phyloP scores from a whole-genome alignment of 30 jellyfish, hydroid and myxozoan species.

The Chrysaora quinquecirrha region DNA sequence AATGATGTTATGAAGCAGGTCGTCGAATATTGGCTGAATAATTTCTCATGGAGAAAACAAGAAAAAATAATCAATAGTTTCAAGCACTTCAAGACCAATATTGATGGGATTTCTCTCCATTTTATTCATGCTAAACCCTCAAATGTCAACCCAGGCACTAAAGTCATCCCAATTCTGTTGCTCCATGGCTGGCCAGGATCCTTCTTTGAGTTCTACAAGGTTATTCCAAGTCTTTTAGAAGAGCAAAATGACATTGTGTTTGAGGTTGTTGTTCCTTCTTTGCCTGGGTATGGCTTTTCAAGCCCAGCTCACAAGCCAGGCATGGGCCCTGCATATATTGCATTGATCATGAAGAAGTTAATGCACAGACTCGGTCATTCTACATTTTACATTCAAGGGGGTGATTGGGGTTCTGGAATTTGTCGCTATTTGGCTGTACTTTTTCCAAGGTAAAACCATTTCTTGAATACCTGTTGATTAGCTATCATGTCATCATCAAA shows the following conservation, averaged over 20 bases:
- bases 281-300: slow-evolving; percentile 80
- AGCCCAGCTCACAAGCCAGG: slow-evolving; percentile 57
- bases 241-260: slow-evolving; percentile 54
- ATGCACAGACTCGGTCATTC: slow-evolving; percentile 63
- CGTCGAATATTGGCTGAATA: slow-evolving; percentile 51
- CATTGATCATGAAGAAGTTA: slow-evolving; percentile 49
- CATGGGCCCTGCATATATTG: slow-evolving; percentile 45
- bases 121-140: slow-evolving; percentile 63
- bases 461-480: too few relatives aligned
- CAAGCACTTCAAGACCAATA: slow-evolving; percentile 62
- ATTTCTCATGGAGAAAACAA: slow-evolving; percentile 52
- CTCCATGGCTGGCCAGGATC: slow-evolving; percentile 84
- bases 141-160: slow-evolving; percentile 45
- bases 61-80: slow-evolving; percentile 45
- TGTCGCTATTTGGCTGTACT: slow-evolving; percentile 41
- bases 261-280: slow-evolving; percentile 58
- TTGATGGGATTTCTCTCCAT: slow-evolving; percentile 64
- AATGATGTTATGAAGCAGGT: slow-evolving; percentile 51
- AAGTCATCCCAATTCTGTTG: slow-evolving; percentile 43
- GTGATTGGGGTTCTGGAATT: slow-evolving; percentile 76
- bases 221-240: slow-evolving; percentile 33
- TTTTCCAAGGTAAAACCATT: slow-evolving; percentile 48
- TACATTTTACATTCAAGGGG: slow-evolving; percentile 64
- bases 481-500: too few relatives aligned
- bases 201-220: slow-evolving; percentile 69